Base-by-base conservation (phyloP, 2,113 vertebrate genomes). In the Zapus hudsonius region DNA sequence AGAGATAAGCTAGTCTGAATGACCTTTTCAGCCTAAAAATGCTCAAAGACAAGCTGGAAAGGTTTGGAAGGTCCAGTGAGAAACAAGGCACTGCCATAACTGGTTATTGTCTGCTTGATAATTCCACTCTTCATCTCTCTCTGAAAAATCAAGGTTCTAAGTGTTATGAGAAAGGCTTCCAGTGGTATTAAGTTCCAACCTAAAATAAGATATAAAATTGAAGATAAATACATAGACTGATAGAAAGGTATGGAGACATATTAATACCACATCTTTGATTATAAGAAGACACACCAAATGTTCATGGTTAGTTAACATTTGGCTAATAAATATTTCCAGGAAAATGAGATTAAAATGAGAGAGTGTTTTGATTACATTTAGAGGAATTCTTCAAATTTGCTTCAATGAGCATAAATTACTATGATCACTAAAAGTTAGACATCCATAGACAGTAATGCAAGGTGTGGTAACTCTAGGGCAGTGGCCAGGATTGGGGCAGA, bases 1-100 rank as follows among this genome's bases (percentile, higher is more conserved):
- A 89, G 57, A 92, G 64, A 74, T 79, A 70, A 95, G n/a, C 47
- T 76, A 44, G 89, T 88, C 59, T 91, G 75, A 47, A 19, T 89
- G 94, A 92, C 69, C 59, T 89, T 94, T 95, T 89, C 57, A 94
- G 57, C 17, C 44, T 72, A 67, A 40, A 23, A 63, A 72, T 81
- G 55, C 74, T 63, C 31, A 83, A 57, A 92, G 84, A 76, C 74
- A 92, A 81, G 92, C 66, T 73, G 38, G 55, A 91, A 92, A 82
- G 42, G 31, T 85, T 90, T 83, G 67, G 87, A 84, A 91, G 86
- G 44, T 29, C 3, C 63, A 80, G 40, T 9, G 59, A 79, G 78
- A 96, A 90, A 63, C 36, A 78, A 85, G 42, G 33, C 27, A 69
- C 22, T 57, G 76, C 40, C 52, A 2, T 44, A 29, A 76, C 47